Conservation (phyloP, 2,113 vertebrate species). For the Lophura nycthemera region DNA sequence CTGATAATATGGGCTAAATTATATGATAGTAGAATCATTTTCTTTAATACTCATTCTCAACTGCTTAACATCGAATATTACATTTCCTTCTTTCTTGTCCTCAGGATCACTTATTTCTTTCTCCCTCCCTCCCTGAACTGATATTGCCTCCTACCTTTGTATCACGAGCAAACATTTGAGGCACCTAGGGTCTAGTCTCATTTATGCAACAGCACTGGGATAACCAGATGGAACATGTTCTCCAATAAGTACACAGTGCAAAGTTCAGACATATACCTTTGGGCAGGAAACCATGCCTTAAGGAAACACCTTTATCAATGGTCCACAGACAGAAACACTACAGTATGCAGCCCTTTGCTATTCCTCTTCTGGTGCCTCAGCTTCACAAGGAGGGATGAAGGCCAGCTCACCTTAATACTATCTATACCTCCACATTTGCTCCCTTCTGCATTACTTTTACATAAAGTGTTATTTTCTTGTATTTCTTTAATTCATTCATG, state of each 20-base stretch:
- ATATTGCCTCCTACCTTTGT: background rate
- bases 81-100: slow-evolving; percentile 19
- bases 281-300: background rate
- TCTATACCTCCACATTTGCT: background rate
- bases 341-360: rapidly evolving
- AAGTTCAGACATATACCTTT: background rate
- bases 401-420: background rate
- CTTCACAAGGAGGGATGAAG: background rate
- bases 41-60: slow-evolving; percentile 50
- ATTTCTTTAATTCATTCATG: background rate
- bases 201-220: background rate
- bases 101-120: background rate
- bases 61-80: background rate
- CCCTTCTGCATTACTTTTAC: background rate
- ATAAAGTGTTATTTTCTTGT: background rate
- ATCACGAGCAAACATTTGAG: background rate
- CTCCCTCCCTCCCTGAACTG: background rate
- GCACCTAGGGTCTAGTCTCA: background rate
- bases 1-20: slow-evolving; percentile 48
- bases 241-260: background rate
- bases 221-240: rapidly evolving
- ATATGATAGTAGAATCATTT: slow-evolving; percentile 32
- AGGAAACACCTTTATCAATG: background rate
- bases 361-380: background rate
- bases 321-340: background rate